Percentiles rank a stretch among this genome's conserved stretches.
Conservation (phyloP, 2,797 vertebrate genomes). For the Coreius guichenoti region DNA sequence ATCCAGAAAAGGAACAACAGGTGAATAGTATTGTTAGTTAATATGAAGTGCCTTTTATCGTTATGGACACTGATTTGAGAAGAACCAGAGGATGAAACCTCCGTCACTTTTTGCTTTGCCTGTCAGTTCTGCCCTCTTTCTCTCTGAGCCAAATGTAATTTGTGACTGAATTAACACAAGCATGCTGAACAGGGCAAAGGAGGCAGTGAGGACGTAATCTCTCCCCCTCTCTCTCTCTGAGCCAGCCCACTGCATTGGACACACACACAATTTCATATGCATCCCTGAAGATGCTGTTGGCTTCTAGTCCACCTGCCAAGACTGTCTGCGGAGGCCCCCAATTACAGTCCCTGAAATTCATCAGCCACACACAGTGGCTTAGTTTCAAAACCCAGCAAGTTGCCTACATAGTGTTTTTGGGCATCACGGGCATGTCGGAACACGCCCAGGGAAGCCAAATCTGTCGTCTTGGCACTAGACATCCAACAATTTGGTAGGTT, state of each 20-base stretch:
- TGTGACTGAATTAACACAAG: constrained; percentile 46
- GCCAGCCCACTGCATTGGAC: constrained; percentile 30
- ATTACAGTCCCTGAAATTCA: constrained; percentile 39
- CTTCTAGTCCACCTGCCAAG: constrained; percentile 42
- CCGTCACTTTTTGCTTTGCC: not conserved
- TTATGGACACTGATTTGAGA: not conserved
- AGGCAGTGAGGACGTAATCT: constrained; percentile 13
- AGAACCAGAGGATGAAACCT: constrained; percentile 1
- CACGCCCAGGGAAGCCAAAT: not conserved
- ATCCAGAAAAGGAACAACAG: not conserved
- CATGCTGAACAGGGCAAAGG: constrained; percentile 44
- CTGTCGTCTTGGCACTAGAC: not conserved
- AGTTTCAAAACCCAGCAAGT: not conserved
- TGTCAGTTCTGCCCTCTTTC: constrained; percentile 8
- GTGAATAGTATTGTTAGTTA: not conserved
- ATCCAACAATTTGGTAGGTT: not conserved
- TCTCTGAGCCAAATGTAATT: constrained; percentile 41
- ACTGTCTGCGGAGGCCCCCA: constrained; percentile 25
- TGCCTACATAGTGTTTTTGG: constrained; percentile 1
- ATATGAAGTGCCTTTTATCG: not conserved
- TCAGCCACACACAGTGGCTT: not conserved
- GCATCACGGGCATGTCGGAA: not conserved
- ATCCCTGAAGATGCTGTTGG: constrained; percentile 43
- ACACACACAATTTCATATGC: constrained; percentile 32
- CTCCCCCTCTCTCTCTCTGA: not conserved